A percentile compares a stretch with the other conserved stretches of the same genome.
These are phyloP conservation scores for Aphis gossypii DNA, from an alignment of 1,140 invertebrate genomes.

Conservation along the genomic window DNA sequence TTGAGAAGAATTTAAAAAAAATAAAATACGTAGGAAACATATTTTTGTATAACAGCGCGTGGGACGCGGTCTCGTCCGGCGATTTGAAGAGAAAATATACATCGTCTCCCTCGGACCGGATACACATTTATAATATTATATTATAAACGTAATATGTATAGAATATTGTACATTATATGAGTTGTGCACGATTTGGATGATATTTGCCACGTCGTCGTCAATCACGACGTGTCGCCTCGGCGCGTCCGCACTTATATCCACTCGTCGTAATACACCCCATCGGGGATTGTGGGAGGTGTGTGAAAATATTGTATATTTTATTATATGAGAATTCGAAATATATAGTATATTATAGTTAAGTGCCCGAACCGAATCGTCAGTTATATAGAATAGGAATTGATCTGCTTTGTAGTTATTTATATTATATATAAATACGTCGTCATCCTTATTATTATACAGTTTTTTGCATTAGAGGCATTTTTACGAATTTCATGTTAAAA, in stretches of 20 bases:
- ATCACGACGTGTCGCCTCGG: not conserved
- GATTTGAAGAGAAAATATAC: not conserved
- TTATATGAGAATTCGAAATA: not conserved
- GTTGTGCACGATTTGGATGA: not conserved
- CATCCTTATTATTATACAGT: not conserved
- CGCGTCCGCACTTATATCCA: not conserved
- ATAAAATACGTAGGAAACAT: not conserved
- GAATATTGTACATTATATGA: not conserved
- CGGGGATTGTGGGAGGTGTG: no score
- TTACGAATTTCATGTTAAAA: not conserved
- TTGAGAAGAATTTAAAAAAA: not conserved
- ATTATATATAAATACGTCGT: not conserved
- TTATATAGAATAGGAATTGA: not conserved
- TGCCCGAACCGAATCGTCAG: not conserved
- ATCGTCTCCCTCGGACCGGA: not conserved
- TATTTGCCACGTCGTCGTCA: not conserved
- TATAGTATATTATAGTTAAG: not conserved
- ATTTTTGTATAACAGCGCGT: not conserved
- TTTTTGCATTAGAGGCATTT: not conserved
- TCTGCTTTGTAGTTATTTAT: not conserved
- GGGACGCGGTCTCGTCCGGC: not conserved
- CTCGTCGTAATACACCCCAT: not conserved
- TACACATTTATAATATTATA: not conserved
- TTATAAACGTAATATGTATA: not conserved
- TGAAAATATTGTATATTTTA: not conserved